Conservation (phyloP, 2,797 vertebrate genomes). For the Helarctos malayanus region DNA sequence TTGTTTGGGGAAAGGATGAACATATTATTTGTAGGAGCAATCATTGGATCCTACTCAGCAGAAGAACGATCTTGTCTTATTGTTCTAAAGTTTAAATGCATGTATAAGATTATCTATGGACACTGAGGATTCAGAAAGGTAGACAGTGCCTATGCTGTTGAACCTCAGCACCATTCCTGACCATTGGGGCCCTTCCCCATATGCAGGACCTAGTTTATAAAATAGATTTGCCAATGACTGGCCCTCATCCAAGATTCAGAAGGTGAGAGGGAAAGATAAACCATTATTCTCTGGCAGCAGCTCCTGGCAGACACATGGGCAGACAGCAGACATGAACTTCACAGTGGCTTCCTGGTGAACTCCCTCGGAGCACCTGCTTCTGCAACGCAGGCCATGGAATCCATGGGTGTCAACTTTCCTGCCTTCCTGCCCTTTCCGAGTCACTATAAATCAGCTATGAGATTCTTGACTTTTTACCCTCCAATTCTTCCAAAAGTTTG, state of each 20-base stretch:
- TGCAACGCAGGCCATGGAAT: not conserved
- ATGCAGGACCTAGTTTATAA: not conserved
- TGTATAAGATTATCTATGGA: not conserved
- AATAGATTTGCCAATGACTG: not conserved
- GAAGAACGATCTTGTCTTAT: not conserved
- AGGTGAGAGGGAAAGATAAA: constrained; percentile 5
- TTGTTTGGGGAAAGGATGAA: not conserved
- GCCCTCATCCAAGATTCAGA: not conserved
- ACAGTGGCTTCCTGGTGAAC: not conserved
- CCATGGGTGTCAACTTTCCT: not conserved
- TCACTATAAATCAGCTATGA: not conserved
- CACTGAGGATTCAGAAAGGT: not conserved
- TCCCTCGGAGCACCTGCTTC: not conserved
- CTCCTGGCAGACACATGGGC: not conserved
- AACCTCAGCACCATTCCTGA: not conserved
- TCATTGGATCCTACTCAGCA: not conserved
- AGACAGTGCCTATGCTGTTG: not conserved
- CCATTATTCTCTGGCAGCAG: constrained; percentile 1
- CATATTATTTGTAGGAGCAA: not conserved
- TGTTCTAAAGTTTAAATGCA: not conserved
- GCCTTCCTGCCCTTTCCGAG: not conserved
- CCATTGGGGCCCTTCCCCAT: not conserved
- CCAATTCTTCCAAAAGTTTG: not conserved
- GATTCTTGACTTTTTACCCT: not conserved
- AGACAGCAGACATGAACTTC: not conserved